phyloP scores from a whole-genome alignment of 2,113 vertebrate species.

The Channa argus region DNA sequence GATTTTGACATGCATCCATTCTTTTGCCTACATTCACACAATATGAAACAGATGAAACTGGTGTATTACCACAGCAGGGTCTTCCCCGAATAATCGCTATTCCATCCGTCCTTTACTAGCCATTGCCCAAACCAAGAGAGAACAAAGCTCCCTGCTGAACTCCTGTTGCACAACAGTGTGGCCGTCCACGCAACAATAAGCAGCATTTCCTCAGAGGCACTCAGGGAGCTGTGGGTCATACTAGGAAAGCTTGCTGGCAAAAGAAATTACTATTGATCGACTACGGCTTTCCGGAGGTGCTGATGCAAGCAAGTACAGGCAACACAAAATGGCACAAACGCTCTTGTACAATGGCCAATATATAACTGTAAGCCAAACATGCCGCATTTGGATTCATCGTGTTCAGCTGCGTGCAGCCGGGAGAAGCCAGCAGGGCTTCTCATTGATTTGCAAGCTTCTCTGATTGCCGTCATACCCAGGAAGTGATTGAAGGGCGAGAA shows the following conservation, averaged over 20 bases:
- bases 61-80: too few relatives aligned
- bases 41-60: too few relatives aligned
- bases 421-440: not conserved
- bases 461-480: slow-evolving; percentile 7
- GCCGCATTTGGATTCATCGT: not conserved
- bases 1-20: too few relatives aligned
- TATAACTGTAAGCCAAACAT: not conserved
- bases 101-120: slow-evolving; percentile 5
- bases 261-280: slow-evolving; percentile 57
- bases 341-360: too few relatives aligned
- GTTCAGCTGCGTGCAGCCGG: not conserved
- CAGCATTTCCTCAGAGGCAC: slow-evolving; percentile 35
- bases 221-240: slow-evolving; percentile 35
- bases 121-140: not conserved
- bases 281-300: slow-evolving; percentile 3
- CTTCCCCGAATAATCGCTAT: too few relatives aligned
- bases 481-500: slow-evolving; percentile 29
- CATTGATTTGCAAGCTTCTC: slow-evolving; percentile 27
- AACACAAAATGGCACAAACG: not conserved
- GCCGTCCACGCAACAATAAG: slow-evolving; percentile 23
- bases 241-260: slow-evolving; percentile 13
- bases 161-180: slow-evolving; percentile 26
- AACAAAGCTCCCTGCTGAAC: slow-evolving; percentile 14
- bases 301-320: not conserved
- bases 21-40: too few relatives aligned